Percentiles rank a stretch among this genome's conserved stretches.
Conservation (phyloP, 2,888 invertebrate species). For the Acanthosepion pharaonis region DNA sequence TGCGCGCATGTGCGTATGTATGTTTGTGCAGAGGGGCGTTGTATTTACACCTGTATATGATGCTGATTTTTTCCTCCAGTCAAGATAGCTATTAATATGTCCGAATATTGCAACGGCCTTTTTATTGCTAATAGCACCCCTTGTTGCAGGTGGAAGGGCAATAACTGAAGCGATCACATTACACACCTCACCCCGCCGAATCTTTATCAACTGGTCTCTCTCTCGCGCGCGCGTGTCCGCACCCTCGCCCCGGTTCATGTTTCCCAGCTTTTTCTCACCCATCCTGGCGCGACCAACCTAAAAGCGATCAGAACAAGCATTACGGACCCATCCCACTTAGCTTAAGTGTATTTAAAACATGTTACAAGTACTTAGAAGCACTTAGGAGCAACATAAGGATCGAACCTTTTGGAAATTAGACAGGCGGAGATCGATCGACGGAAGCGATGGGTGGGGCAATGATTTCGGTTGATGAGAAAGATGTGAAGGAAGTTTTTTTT, state of each 20-base stretch:
- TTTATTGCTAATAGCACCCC: not conserved
- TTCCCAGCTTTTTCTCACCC: not conserved
- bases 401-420: not conserved
- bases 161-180: not conserved
- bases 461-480: not conserved
- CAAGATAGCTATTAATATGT: not conserved
- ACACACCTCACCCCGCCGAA: not conserved
- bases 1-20: no score
- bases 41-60: not conserved
- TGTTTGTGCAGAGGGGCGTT: not conserved
- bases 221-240: not conserved
- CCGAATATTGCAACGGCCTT: not conserved
- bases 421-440: not conserved
- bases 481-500: not conserved
- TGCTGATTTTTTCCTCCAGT: not conserved
- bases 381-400: not conserved
- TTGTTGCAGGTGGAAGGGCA: not conserved
- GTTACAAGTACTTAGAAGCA: slow-evolving; percentile 8
- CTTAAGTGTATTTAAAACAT: slow-evolving; percentile 33
- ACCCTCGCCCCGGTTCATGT: not conserved
- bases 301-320: not conserved
- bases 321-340: not conserved
- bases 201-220: not conserved
- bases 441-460: not conserved
- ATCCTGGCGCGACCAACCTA: not conserved